phyloP scores from a whole-genome alignment of 2,888 invertebrate species.

The Rhorus exstirpatorius region DNA sequence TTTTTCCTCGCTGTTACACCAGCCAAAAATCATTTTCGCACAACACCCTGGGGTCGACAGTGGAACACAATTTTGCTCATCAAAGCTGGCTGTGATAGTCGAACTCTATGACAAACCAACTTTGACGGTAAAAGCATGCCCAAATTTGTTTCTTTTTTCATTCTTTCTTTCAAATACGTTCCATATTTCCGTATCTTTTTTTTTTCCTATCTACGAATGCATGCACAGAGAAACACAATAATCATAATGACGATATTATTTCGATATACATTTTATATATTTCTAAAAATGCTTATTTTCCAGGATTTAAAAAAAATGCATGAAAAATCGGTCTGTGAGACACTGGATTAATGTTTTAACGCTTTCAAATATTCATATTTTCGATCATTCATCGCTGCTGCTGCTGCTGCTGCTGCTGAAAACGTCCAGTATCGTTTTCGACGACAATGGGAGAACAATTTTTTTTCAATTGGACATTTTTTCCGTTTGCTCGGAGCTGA shows the following conservation, averaged over 20 bases:
- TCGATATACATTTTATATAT: constrained; percentile 1
- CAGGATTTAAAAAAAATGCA: background rate
- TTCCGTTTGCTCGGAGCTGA: no score
- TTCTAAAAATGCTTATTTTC: background rate
- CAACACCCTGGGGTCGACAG: constrained; percentile 74
- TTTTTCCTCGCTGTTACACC: constrained; percentile 15
- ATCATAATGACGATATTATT: background rate
- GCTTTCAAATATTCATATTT: no score
- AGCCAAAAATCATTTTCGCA: constrained; percentile 53
- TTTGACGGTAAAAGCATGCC: constrained; percentile 91
- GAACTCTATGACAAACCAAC: constrained; percentile 93
- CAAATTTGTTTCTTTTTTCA: constrained; percentile 59
- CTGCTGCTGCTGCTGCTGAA: no score
- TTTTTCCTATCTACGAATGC: constrained; percentile 30
- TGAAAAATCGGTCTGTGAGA: background rate
- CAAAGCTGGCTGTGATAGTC: constrained; percentile 98
- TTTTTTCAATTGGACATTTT: no score
- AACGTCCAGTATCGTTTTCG: no score
- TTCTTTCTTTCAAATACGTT: constrained; percentile 9
- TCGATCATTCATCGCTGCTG: no score
- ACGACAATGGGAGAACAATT: no score
- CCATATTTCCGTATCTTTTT: constrained; percentile 22
- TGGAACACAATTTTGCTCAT: constrained; percentile 92
- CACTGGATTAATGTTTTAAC: no score
- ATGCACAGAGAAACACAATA: constrained; percentile 53